Percentiles rank a stretch among this genome's conserved stretches.
These are phyloP conservation scores for Pheosia tremula DNA, from an alignment of 2,888 invertebrate genomes.

Conservation along the genomic window DNA sequence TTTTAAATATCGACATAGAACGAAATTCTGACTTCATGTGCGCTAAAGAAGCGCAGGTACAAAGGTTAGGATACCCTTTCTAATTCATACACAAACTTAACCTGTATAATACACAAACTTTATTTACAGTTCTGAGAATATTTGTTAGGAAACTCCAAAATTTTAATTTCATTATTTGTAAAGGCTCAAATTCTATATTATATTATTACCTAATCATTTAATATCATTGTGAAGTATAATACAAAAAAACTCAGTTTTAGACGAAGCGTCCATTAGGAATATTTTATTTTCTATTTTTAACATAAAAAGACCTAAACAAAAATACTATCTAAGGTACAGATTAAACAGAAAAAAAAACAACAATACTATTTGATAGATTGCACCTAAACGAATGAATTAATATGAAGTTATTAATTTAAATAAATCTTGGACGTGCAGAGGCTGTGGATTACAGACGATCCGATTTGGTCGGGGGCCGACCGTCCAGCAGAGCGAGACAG, in stretches of 20 bases:
- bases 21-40: too few species aligned
- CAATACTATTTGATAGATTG: slow-evolving; percentile 6
- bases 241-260: not conserved
- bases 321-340: slow-evolving; percentile 8
- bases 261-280: not conserved
- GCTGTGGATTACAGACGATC: not conserved
- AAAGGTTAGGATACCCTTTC: too few species aligned
- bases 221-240: not conserved
- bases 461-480: not conserved
- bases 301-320: slow-evolving; percentile 5
- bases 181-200: too few species aligned
- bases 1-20: too few species aligned
- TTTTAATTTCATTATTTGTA: too few species aligned
- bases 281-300: slow-evolving; percentile 4
- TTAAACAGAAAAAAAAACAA: slow-evolving; percentile 4
- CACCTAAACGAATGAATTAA: slow-evolving; percentile 1
- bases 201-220: not conserved
- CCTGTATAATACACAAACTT: too few species aligned
- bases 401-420: too few species aligned
- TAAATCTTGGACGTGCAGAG: too few species aligned
- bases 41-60: too few species aligned
- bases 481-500: not conserved
- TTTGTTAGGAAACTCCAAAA: too few species aligned
- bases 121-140: too few species aligned
- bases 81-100: too few species aligned